Percentiles rank a stretch among this genome's conserved stretches.
Conservation (phyloP, 1,140 invertebrate genomes). For the Agrypnia vestita region DNA sequence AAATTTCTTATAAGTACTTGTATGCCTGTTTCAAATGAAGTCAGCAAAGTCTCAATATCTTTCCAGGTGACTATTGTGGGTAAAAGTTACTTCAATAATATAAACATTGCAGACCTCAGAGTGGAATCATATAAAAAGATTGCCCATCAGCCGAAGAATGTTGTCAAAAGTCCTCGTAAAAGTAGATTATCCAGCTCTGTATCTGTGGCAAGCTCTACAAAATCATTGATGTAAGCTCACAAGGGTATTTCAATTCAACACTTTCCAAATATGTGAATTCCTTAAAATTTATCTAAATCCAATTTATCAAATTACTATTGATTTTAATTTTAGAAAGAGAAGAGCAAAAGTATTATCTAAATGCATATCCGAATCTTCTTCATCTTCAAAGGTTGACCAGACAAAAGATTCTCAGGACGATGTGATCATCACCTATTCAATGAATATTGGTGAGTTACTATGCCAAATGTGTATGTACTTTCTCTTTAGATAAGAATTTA, state of each 20-base stretch:
- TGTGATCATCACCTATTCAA: constrained; percentile 15
- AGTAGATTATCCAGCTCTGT: neutral
- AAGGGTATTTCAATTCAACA: no score
- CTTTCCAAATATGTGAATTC: no score
- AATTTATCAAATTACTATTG: no score
- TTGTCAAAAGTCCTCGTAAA: neutral
- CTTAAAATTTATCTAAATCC: no score
- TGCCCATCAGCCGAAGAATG: neutral
- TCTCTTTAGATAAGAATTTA: no score
- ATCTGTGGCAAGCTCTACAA: neutral
- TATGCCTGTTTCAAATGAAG: no score
- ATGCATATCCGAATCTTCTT: constrained; percentile 8
- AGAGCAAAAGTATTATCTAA: constrained; percentile 8
- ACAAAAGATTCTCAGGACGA: constrained; percentile 7
- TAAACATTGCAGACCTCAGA: constrained; percentile 1
- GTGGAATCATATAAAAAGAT: constrained; percentile 18
- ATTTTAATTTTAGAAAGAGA: constrained; percentile 9
- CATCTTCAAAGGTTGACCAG: neutral
- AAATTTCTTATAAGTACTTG: no score
- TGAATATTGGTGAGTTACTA: constrained; percentile 19
- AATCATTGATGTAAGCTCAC: constrained; percentile 4
- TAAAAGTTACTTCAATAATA: constrained; percentile 5
- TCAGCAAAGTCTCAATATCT: no score
- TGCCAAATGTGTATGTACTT: no score
- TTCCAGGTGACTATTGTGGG: constrained; percentile 18